Conservation (phyloP, 2,888 invertebrate genomes). For the Pseudococcus jackbeardsleyi region DNA sequence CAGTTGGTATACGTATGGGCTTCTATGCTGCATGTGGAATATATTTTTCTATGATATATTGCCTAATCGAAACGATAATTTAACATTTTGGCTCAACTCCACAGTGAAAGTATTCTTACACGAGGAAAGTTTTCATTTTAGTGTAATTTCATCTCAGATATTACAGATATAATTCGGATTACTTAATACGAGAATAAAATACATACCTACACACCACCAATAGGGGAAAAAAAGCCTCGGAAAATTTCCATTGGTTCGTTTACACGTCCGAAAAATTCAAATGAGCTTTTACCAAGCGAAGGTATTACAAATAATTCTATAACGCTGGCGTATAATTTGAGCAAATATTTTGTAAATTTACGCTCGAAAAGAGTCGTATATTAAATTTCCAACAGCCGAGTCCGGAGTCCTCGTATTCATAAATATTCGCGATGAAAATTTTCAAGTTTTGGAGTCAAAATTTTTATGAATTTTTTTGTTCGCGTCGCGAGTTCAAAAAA, state of each 20-base stretch:
- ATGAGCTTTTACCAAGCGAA: neutral
- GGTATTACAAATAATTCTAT: neutral
- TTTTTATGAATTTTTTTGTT: neutral
- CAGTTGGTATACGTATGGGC: neutral
- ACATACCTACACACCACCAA: neutral
- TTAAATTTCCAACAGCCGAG: constrained; percentile 8
- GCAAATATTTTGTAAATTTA: constrained; percentile 1
- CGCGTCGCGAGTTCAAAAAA: neutral
- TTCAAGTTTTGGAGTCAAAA: neutral
- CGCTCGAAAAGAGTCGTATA: neutral
- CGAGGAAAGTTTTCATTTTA: constrained; percentile 2
- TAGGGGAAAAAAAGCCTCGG: neutral
- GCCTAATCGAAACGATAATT: constrained; percentile 39
- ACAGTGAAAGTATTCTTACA: constrained; percentile 10
- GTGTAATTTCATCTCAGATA: neutral
- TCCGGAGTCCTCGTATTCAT: neutral
- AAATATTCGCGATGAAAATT: neutral
- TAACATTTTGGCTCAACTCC: constrained; percentile 13
- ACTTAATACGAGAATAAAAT: neutral
- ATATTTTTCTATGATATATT: constrained; percentile 29
- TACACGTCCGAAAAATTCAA: neutral
- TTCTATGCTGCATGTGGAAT: neutral
- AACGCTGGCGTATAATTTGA: neutral
- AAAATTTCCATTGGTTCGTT: neutral
- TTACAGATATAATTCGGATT: constrained; percentile 1